A percentile compares a stretch with the other conserved stretches of the same genome.
Conservation (phyloP, 2,888 invertebrate genomes). For the Falcaria lacertinaria region DNA sequence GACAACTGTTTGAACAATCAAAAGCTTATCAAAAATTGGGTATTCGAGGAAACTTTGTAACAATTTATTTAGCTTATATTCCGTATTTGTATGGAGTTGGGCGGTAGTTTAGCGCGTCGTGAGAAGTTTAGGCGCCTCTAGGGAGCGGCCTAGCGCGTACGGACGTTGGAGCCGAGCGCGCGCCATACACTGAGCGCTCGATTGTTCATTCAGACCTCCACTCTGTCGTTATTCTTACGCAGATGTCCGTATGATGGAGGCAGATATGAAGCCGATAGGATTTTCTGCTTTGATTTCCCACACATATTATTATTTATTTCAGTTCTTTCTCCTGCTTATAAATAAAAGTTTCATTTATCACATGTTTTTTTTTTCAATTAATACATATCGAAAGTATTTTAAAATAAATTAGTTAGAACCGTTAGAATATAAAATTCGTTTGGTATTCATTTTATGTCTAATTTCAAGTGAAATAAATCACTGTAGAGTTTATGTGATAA, state of each 20-base stretch:
- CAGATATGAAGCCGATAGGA: constrained; percentile 43
- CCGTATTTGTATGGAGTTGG: constrained; percentile 7
- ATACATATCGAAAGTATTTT: too few relatives aligned
- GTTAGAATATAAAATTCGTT: too few relatives aligned
- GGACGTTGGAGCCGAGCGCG: constrained; percentile 49
- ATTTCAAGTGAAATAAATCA: not conserved
- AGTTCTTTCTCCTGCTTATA: not conserved
- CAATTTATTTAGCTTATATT: constrained; percentile 6
- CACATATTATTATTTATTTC: constrained; percentile 4
- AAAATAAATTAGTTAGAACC: too few relatives aligned
- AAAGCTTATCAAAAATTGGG: constrained; percentile 18
- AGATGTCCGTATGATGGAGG: constrained; percentile 61
- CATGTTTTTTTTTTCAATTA: too few relatives aligned
- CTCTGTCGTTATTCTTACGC: constrained; percentile 72
- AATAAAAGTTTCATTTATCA: not conserved
- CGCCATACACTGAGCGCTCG: constrained; percentile 66
- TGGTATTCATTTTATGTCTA: too few relatives aligned
- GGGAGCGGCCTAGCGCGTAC: constrained; percentile 40
- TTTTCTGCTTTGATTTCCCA: constrained; percentile 4
- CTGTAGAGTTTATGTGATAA: not conserved
- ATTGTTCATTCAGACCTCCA: constrained; percentile 68
- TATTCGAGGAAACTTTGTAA: constrained; percentile 9
- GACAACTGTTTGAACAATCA: constrained; percentile 14
- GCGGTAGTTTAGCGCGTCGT: constrained; percentile 35
- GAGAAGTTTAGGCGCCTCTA: constrained; percentile 45